phyloP scores from a whole-genome alignment of 1,140 invertebrate species.

The Halesus radiatus region DNA sequence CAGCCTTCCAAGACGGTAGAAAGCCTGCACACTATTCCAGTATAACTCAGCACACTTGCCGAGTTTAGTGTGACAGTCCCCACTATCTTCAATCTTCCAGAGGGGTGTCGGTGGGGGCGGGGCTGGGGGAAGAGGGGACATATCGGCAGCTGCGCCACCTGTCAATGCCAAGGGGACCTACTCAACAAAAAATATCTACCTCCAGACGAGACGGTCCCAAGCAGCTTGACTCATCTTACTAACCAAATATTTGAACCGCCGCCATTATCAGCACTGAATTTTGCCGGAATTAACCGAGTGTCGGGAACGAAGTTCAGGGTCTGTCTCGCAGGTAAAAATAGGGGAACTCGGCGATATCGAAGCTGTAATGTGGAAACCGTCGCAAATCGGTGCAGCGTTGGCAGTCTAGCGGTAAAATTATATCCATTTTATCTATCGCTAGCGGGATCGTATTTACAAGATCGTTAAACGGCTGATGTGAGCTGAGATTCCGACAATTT shows the following conservation, averaged over 20 bases:
- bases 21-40: too few species aligned
- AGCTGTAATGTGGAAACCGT: too few species aligned
- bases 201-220: conserved; percentile 27
- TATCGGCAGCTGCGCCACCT: conserved; percentile 22
- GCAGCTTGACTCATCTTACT: conserved; percentile 23
- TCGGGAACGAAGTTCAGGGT: not conserved
- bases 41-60: too few species aligned
- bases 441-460: too few species aligned
- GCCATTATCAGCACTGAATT: not conserved
- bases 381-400: too few species aligned
- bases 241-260: not conserved
- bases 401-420: too few species aligned
- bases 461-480: too few species aligned
- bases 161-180: conserved; percentile 12
- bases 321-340: conserved; percentile 1
- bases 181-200: conserved; percentile 35
- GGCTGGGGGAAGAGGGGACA: too few species aligned
- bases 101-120: not conserved
- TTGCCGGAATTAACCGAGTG: not conserved
- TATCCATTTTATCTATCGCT: too few species aligned
- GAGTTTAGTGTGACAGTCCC: not conserved
- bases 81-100: not conserved
- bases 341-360: too few species aligned
- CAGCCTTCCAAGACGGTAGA: too few species aligned
- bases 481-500: too few species aligned